Evolutionary conservation across 2,888 invertebrate species (phyloP), one percentile per base, ranked within the genome.

Genomic region (Netelia virgata): DNA sequence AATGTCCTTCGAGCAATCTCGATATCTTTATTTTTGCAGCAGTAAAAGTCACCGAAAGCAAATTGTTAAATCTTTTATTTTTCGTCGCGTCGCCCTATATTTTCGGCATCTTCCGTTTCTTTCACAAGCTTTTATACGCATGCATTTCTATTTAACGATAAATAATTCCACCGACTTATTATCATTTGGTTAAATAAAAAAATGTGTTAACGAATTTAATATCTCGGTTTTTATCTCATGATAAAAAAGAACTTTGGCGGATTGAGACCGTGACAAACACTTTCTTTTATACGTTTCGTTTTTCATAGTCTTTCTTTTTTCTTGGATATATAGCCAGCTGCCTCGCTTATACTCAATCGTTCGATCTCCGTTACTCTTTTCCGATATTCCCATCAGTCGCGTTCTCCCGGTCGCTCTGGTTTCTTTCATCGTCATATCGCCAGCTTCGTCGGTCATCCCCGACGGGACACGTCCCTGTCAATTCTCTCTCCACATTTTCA

Each of bases 401-500:
- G 14, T 18, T 61, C 61, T 84, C 82, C 70, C 70, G 64, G 55
- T 86, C 83, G 50, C 66, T 59, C 72, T 68, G 47, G 77, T 72
- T 83, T 85, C 81, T 47, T 82, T 81, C 55, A 41, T 68, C 72
- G 57, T 75, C 66, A 79, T 82, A 84, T 79, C 82, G 70, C 50
- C 23, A 47, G 68, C 84, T 83, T 77, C 84, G 78, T 86, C 83
- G 77, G 64, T 79, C 81, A 80, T 69, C 83, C 84, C 64, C 85
- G 81, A 63, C 23, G 64, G 79, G 72, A 79, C 83, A 57, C 85
- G 70, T 83, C 82, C 78, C 68, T 87, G 88, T 88, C 87, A 88
- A 88, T 89, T 88, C 85, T 85, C 86, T 85, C 84, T 72, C 81
- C 47, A 66, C 72, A 82, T 80, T 64, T 82, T 73, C 74, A 61